These are phyloP conservation scores for Tribolium madens DNA, from an alignment of 1,140 invertebrate genomes.

Conservation along the genomic window DNA sequence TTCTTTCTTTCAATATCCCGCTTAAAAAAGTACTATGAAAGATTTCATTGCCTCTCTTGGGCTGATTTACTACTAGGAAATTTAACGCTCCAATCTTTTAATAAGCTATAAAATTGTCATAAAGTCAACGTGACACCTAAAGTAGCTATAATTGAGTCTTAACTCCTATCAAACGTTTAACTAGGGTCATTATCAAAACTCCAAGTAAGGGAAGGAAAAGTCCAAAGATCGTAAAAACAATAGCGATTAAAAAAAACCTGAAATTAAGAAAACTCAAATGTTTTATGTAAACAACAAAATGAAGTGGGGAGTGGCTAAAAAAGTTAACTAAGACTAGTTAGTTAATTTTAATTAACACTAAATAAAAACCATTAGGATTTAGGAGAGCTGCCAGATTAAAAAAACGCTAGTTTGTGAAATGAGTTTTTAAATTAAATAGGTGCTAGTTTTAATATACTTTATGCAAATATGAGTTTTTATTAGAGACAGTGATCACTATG, in stretches of 20 bases:
- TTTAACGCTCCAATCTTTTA: slow-evolving; percentile 20
- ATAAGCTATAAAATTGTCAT: slow-evolving; percentile 37
- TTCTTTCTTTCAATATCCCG: neutral
- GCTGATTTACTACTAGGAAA: slow-evolving; percentile 13
- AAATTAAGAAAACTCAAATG: no score
- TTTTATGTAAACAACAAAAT: no score
- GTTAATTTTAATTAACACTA: neutral
- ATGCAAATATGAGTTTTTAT: no score
- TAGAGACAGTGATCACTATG: no score
- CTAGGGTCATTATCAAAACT: neutral
- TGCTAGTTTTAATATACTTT: neutral
- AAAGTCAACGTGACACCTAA: slow-evolving; percentile 27
- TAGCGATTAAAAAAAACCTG: neutral
- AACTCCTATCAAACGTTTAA: slow-evolving; percentile 12
- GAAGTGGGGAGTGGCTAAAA: neutral
- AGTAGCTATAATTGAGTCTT: slow-evolving; percentile 6
- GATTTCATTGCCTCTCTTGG: slow-evolving; percentile 10
- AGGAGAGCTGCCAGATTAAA: no score
- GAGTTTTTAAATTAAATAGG: neutral
- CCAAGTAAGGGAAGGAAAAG: neutral
- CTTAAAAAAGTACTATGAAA: neutral
- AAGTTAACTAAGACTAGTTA: neutral
- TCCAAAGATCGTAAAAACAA: neutral
- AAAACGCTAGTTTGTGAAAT: neutral
- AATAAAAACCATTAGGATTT: neutral